These are phyloP conservation scores for Parnassius orleans DNA, from an alignment of 2,888 invertebrate species.

Conservation along the genomic window DNA sequence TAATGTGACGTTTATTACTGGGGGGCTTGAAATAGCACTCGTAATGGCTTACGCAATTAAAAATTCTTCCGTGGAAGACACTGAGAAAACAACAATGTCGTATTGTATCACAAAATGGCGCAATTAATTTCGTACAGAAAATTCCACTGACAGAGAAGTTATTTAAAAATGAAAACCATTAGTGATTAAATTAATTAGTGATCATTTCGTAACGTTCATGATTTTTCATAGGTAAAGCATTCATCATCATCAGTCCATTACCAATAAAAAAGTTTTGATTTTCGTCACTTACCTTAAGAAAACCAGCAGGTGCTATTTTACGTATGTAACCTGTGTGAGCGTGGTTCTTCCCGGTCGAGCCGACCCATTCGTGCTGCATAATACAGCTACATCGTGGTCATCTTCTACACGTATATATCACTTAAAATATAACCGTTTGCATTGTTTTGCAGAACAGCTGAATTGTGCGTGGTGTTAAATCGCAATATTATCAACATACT, in stretches of 20 bases:
- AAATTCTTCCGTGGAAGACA: conserved; percentile 26
- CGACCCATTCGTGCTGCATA: too few species aligned
- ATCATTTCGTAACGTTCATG: too few species aligned
- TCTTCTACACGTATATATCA: too few species aligned
- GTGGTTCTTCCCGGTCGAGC: too few species aligned
- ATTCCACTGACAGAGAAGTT: neutral
- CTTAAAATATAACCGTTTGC: neutral
- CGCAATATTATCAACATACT: neutral
- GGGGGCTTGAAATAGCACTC: conserved; percentile 17
- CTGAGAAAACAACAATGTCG: conserved; percentile 11
- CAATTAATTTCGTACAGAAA: conserved; percentile 20
- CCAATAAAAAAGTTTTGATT: neutral
- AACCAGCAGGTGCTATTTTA: too few species aligned
- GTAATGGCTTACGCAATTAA: conserved; percentile 30
- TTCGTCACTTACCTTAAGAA: neutral
- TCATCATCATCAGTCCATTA: too few species aligned
- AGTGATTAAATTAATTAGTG: too few species aligned
- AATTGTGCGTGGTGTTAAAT: neutral
- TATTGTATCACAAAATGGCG: conserved; percentile 15
- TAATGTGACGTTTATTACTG: conserved; percentile 26
- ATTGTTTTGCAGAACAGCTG: too few species aligned
- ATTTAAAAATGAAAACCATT: neutral
- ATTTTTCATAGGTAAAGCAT: too few species aligned
- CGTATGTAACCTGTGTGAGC: too few species aligned
- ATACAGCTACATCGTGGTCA: too few species aligned